Evolutionary conservation across 2,888 invertebrate genomes (phyloP).

Genomic region (Euzetes globulus): DNA sequence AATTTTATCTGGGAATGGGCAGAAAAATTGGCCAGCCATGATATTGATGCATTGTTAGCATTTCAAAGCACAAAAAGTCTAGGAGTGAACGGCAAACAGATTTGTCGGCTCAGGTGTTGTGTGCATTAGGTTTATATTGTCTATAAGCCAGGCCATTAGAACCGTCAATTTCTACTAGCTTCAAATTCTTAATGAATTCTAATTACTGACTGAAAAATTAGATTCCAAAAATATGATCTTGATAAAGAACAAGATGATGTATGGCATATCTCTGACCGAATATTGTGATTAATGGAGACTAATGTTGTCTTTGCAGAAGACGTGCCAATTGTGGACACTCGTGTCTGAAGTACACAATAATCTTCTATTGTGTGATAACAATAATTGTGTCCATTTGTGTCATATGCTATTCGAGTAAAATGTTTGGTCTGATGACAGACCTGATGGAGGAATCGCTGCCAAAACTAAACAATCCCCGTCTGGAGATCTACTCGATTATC

Average conservation of each 20-base stretch:
- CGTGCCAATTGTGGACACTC: constrained; percentile 33
- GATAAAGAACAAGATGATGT: background rate
- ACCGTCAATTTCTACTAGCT: too few relatives aligned
- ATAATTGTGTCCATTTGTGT: constrained; percentile 33
- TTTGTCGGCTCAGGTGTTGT: too few relatives aligned
- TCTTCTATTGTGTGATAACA: constrained; percentile 30
- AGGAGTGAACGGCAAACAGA: too few relatives aligned
- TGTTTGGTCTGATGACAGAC: constrained; percentile 26
- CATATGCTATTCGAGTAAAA: constrained; percentile 32
- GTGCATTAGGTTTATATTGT: too few relatives aligned
- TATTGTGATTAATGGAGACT: background rate
- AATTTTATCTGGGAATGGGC: too few relatives aligned
- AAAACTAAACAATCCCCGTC: constrained; percentile 11
- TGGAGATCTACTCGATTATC: constrained; percentile 24
- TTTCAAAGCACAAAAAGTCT: too few relatives aligned
- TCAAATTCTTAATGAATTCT: too few relatives aligned
- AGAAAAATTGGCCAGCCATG: too few relatives aligned
- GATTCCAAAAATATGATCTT: too few relatives aligned
- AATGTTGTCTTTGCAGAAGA: background rate
- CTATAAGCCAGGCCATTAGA: too few relatives aligned
- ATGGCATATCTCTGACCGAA: background rate
- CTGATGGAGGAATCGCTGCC: constrained; percentile 12
- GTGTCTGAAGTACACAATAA: constrained; percentile 29
- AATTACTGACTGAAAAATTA: too few relatives aligned
- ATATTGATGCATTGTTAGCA: too few relatives aligned